Percentiles rank a stretch among this genome's conserved stretches.
phyloP scores from a whole-genome alignment of 1,140 invertebrate genomes.

The Bradynema listronoti region DNA sequence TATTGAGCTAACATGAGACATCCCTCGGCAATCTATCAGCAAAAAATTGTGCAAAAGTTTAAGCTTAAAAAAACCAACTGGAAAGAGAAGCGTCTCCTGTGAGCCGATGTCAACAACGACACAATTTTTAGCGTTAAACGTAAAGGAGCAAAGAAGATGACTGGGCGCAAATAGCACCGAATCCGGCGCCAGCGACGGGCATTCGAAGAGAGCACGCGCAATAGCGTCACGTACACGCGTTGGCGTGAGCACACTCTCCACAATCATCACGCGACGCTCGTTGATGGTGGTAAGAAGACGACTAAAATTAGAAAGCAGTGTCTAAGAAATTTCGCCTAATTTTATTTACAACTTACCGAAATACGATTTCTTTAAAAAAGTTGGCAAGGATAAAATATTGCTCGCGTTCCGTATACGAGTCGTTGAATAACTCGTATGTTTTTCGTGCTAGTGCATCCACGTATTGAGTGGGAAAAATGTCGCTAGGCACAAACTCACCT shows the following conservation, averaged over 20 bases:
- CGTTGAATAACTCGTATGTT: conserved; percentile 4
- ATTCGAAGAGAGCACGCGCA: conserved; percentile 30
- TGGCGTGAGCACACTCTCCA: conserved; percentile 31
- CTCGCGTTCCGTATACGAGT: conserved; percentile 17
- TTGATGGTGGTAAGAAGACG: conserved; percentile 25
- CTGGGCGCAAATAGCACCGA: conserved; percentile 35
- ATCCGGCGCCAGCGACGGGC: conserved; percentile 9
- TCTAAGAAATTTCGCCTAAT: background rate
- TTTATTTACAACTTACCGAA: conserved; percentile 18
- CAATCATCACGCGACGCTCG: conserved; percentile 26
- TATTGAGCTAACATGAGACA: conserved; percentile 32
- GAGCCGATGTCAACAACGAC: conserved; percentile 30
- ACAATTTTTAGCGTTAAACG: conserved; percentile 35
- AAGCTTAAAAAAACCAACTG: conserved; percentile 16
- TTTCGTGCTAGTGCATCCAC: conserved; percentile 18
- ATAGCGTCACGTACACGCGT: conserved; percentile 25
- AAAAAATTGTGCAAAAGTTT: conserved; percentile 1
- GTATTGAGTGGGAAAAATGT: conserved; percentile 26
- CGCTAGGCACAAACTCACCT: conserved; percentile 23
- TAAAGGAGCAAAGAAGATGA: conserved; percentile 40
- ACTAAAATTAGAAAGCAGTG: conserved; percentile 8
- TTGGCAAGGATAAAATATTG: conserved; percentile 26
- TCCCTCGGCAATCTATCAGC: conserved; percentile 24
- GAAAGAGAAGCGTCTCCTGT: conserved; percentile 34
- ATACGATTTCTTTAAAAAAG: conserved; percentile 27